A percentile compares a stretch with the other conserved stretches of the same genome.
Conservation (phyloP, 2,888 invertebrate genomes). For the Euphydryas editha region DNA sequence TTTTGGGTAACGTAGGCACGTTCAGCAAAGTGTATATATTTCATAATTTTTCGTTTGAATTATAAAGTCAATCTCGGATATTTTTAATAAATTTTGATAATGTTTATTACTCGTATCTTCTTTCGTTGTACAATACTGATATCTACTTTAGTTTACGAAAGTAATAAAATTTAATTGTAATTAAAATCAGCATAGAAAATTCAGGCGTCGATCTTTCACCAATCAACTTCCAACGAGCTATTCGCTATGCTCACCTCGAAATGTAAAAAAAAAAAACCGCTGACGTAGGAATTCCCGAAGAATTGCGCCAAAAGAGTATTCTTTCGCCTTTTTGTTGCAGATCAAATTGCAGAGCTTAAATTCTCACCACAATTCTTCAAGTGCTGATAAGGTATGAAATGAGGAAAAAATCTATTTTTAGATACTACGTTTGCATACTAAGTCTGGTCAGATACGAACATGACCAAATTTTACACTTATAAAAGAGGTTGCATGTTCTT, state of each 20-base stretch:
- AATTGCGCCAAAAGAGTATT: constrained; percentile 25
- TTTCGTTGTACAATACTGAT: too few relatives aligned
- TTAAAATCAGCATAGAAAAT: constrained; percentile 19
- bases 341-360: constrained; percentile 26
- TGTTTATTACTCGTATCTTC: too few relatives aligned
- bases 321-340: constrained; percentile 3
- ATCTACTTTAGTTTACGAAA: background rate
- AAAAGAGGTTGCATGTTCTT: too few relatives aligned
- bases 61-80: too few relatives aligned
- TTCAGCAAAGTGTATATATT: too few relatives aligned
- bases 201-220: constrained; percentile 33
- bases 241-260: constrained; percentile 28
- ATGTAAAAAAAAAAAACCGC: constrained; percentile 27
- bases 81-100: too few relatives aligned
- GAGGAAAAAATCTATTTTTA: constrained; percentile 1
- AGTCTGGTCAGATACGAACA: background rate
- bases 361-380: constrained; percentile 21
- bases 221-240: constrained; percentile 34
- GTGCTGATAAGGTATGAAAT: background rate
- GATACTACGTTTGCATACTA: background rate
- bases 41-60: too few relatives aligned
- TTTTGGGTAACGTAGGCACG: background rate
- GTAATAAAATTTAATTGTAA: constrained; percentile 1
- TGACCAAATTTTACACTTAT: background rate
- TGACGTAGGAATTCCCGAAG: constrained; percentile 24